These are phyloP conservation scores for Pogoniulus pusillus DNA, from an alignment of 2,797 vertebrate species.

Conservation along the genomic window DNA sequence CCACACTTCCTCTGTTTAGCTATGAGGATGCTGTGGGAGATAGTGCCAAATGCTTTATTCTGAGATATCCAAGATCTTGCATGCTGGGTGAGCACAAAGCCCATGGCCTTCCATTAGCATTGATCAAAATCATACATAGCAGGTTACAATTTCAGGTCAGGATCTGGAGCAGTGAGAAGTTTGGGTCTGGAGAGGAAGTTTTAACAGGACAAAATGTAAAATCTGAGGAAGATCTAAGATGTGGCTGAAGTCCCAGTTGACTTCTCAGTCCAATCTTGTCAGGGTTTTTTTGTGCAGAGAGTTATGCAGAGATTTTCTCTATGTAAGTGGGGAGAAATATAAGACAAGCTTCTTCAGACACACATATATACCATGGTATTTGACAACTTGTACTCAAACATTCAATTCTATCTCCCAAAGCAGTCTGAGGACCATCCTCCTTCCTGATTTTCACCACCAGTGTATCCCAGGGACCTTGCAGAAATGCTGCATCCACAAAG, in stretches of 20 bases:
- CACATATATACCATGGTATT: neutral
- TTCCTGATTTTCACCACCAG: neutral
- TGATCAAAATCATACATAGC: neutral
- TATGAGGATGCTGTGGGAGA: too few relatives aligned
- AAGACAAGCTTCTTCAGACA: neutral
- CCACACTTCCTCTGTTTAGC: too few relatives aligned
- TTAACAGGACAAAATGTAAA: neutral
- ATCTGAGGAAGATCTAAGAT: neutral
- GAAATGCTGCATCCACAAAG: neutral
- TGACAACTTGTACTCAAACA: neutral
- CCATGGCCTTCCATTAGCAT: neutral
- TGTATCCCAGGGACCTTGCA: neutral
- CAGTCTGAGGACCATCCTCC: neutral
- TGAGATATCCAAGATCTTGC: accelerated
- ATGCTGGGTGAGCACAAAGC: neutral
- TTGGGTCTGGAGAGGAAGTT: neutral
- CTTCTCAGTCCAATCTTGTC: neutral
- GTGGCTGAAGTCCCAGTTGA: neutral
- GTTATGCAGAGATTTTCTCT: neutral
- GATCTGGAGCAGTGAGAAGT: neutral
- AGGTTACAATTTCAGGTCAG: neutral
- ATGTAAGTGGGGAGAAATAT: neutral
- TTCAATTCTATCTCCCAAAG: neutral
- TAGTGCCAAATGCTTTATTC: neutral
- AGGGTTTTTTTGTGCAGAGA: neutral